Evolutionary conservation across 2,113 vertebrate species (phyloP).

Genomic region (Sander lucioperca): DNA sequence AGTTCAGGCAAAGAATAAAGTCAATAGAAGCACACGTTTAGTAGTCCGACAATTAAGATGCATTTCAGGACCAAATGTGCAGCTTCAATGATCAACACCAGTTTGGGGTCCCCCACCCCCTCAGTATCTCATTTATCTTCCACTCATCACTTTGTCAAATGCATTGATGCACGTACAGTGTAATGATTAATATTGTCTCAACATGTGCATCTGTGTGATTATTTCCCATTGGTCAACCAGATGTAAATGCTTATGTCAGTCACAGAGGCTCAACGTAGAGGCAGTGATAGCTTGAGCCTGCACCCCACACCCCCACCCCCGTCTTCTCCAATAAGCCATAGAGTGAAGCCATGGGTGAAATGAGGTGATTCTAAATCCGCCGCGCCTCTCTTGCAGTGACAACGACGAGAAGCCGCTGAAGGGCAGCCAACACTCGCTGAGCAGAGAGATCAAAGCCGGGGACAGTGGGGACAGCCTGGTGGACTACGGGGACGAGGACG

Average conservation of each 20-base stretch:
- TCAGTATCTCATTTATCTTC: constrained; percentile 19
- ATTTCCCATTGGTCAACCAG: constrained; percentile 35
- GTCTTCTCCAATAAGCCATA: constrained; percentile 47
- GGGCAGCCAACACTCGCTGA: constrained; percentile 91
- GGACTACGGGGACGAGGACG: constrained; percentile 94
- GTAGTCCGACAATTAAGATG: background rate
- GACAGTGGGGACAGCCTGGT: constrained; percentile 96
- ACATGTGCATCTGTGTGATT: constrained; percentile 29
- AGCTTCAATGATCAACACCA: background rate
- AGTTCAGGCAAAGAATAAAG: too few species aligned
- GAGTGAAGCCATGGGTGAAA: constrained; percentile 73
- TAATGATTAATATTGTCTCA: constrained; percentile 25
- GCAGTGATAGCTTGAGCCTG: constrained; percentile 31
- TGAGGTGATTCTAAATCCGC: constrained; percentile 65
- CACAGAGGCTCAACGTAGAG: constrained; percentile 32
- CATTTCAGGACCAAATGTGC: constrained; percentile 6
- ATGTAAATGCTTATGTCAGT: constrained; percentile 51
- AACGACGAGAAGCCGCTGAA: constrained; percentile 97
- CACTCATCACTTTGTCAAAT: constrained; percentile 35
- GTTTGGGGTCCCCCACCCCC: constrained; percentile 17
- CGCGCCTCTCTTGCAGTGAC: constrained; percentile 83
- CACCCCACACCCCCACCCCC: too few species aligned
- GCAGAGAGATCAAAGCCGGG: constrained; percentile 88
- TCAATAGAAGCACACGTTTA: background rate
- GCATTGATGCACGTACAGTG: background rate